Percentiles rank a stretch among this genome's conserved stretches.
Evolutionary conservation across 2,113 vertebrate genomes (phyloP).

Genomic region (Caretta caretta): DNA sequence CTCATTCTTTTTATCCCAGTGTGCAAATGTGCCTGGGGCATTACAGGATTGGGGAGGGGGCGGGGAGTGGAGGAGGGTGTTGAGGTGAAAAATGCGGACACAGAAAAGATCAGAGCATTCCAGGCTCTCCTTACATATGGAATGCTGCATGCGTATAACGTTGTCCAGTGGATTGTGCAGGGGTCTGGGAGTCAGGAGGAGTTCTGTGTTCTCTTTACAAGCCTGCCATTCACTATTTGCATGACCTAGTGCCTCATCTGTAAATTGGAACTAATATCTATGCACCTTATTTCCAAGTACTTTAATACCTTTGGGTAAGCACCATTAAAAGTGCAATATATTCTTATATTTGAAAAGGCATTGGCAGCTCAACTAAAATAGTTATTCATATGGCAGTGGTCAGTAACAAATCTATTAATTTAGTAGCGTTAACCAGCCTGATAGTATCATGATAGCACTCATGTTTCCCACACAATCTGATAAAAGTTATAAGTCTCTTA

Average conservation of each 20-base stretch:
- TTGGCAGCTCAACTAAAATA: fast-evolving
- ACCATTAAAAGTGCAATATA: background rate
- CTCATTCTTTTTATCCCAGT: background rate
- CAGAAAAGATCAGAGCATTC: background rate
- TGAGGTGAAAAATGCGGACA: background rate
- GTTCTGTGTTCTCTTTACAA: background rate
- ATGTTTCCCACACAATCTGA: background rate
- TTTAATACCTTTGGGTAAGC: fast-evolving
- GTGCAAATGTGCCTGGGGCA: background rate
- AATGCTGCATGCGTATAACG: background rate
- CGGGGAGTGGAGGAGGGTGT: too few relatives aligned
- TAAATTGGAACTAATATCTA: background rate
- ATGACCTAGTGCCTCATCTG: background rate
- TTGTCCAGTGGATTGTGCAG: background rate
- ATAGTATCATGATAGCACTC: background rate
- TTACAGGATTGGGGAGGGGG: background rate
- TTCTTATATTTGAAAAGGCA: background rate
- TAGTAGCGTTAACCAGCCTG: background rate
- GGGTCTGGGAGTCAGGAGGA: background rate
- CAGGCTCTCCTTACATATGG: background rate
- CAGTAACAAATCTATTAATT: background rate
- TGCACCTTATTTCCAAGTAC: fast-evolving
- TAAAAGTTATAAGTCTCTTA: background rate
- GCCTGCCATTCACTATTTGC: background rate
- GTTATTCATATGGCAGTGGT: background rate